Base-by-base conservation (phyloP, 2,797 vertebrate species). In the Cuniculus paca region DNA sequence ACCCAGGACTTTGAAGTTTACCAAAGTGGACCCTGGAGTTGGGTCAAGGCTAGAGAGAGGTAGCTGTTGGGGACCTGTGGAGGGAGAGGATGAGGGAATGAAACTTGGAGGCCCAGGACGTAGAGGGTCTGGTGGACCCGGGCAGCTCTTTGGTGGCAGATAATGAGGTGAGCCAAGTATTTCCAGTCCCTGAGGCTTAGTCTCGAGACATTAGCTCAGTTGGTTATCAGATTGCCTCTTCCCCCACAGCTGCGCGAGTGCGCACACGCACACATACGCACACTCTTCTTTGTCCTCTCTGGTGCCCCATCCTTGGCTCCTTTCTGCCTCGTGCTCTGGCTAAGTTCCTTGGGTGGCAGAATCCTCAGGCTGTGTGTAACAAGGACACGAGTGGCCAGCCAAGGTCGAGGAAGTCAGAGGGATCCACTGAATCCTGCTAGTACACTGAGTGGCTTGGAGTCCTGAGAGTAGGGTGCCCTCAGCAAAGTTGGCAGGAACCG, bases 141-240 rank as follows among this genome's bases (percentile, higher is more conserved):
- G 48, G 89, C 19, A 56, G 60, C 42, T 63, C n/a, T 78, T n/a
- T n/a, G 34, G 42, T 58, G 10, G 56, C 1, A 0, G 60, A 14
- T 45, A 52, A 36, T 11, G 1, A 19, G 72, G 72, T 31, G 26
- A 48, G 42, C 72, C 26, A 28, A 17, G 42, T 42, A 48, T 2
- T 28, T 75, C 72, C 39, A 5, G 48, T 31, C 36, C 45, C 34
- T 10, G n/a, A 68, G 56, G 82, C 65, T 79, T 45, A 24, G 72
- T 88, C 68, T 28, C 6, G n/a, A 65, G 77, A 42, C 26, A 20
- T 31, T 3, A 26, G 24, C 31, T n/a, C 4, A 1, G 56, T 50
- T 14, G 48, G 79, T 72, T 93, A 52, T 72, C 91, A 96, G 72
- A 39, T 7, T 85, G 90, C 34, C 85, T 54, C n/a, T 82, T 95